These are phyloP conservation scores for Cylloceria caligata DNA, from an alignment of 2,888 invertebrate species.

Conservation along the genomic window DNA sequence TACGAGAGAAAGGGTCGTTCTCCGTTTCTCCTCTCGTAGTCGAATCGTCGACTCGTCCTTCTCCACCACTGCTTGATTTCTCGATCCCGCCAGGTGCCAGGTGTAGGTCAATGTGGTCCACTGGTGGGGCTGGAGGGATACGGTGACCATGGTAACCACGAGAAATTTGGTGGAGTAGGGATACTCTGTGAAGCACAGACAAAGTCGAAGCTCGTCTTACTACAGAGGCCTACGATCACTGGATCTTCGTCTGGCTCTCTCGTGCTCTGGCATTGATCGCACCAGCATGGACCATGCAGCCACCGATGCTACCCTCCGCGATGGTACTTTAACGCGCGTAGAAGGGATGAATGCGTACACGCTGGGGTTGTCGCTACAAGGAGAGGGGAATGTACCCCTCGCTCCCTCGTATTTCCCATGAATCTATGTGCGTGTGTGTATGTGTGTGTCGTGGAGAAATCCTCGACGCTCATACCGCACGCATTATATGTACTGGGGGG, in stretches of 20 bases:
- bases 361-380: neutral
- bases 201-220: constrained; percentile 15
- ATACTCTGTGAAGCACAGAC: constrained; percentile 55
- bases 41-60: constrained; percentile 14
- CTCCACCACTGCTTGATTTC: constrained; percentile 62
- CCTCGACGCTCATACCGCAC: constrained; percentile 44
- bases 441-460: constrained; percentile 2
- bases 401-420: constrained; percentile 52
- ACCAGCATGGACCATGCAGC: constrained; percentile 78
- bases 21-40: constrained; percentile 25
- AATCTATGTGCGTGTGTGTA: neutral
- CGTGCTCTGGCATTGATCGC: constrained; percentile 81
- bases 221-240: constrained; percentile 34
- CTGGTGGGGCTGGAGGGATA: constrained; percentile 76
- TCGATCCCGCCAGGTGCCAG: constrained; percentile 75
- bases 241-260: constrained; percentile 52
- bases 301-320: constrained; percentile 65
- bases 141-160: constrained; percentile 81
- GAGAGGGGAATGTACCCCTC: constrained; percentile 63
- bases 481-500: constrained; percentile 62
- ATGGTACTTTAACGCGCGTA: constrained; percentile 61
- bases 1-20: constrained; percentile 13
- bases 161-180: constrained; percentile 72
- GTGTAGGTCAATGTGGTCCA: constrained; percentile 67
- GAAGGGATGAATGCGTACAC: constrained; percentile 79